Percentiles rank a stretch among this genome's conserved stretches.
Conservation (phyloP, 2,888 invertebrate species). For the Hylaea fasciaria region DNA sequence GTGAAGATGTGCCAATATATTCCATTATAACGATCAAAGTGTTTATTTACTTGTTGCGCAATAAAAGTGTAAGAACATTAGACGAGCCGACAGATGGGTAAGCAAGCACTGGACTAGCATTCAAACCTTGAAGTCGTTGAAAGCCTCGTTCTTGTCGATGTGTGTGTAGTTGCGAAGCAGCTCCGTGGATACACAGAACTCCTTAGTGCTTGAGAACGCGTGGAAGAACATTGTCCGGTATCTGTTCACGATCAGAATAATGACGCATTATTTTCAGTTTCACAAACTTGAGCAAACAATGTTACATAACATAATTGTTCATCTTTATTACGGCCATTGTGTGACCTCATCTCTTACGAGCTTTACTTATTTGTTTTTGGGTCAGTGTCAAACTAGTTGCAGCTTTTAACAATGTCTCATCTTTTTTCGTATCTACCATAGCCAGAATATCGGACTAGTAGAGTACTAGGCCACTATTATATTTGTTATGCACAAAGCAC, state of each 20-base stretch:
- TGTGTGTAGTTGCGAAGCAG: constrained; percentile 89
- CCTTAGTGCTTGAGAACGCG: constrained; percentile 91
- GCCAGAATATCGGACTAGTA: not conserved
- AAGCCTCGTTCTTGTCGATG: constrained; percentile 87
- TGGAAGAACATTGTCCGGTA: constrained; percentile 92
- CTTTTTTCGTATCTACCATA: not conserved
- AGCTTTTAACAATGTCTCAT: constrained; percentile 1
- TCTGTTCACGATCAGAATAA: constrained; percentile 62
- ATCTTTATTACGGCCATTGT: constrained; percentile 8
- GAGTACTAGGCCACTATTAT: not conserved
- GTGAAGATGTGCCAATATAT: constrained; percentile 2
- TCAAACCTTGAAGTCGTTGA: constrained; percentile 88
- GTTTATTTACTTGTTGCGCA: constrained; percentile 15
- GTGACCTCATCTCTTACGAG: constrained; percentile 46
- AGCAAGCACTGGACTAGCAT: constrained; percentile 20
- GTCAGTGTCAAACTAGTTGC: constrained; percentile 53
- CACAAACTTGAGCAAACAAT: constrained; percentile 12
- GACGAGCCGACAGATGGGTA: constrained; percentile 9
- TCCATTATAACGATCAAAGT: constrained; percentile 3
- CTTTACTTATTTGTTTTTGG: constrained; percentile 52
- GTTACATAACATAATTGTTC: constrained; percentile 27
- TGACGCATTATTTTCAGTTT: constrained; percentile 17
- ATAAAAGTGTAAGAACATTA: constrained; percentile 9
- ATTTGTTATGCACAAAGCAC: constrained; percentile 22
- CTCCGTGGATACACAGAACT: constrained; percentile 91